Base-by-base conservation (phyloP, 2,113 vertebrate genomes). In the Gadus chalcogrammus region DNA sequence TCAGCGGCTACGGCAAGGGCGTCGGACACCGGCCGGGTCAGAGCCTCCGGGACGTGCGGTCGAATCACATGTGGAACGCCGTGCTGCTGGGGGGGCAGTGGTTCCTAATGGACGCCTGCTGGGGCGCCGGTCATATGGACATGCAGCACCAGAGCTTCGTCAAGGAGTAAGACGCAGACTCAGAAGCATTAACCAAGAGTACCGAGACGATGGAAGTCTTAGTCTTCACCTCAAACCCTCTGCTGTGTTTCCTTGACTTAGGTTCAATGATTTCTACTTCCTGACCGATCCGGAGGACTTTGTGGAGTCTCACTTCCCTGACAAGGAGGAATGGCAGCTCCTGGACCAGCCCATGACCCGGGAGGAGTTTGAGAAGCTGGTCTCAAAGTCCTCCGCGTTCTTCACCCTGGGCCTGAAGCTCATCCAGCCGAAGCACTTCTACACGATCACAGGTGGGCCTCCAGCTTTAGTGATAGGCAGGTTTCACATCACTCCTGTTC, bases 1-100 rank as follows among this genome's bases (percentile, higher is more conserved):
- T 94, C 4, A 76, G 88, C 0, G 93, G 94, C 6, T 84, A 91
- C 74, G 92, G 93, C 22, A 89, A 93, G 35, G 92, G 88, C 13
- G 79, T 88, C 0, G 91, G 91, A 7, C 91, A 90, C 74, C 27
- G 15, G 0, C 76, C 82, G 69, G 90, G 90, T 0, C 81, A 38
- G 27, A 78, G 81, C 70, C 89, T 91, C 52, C 79, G 83, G 74
- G 80, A 92, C 48, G 90, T 90, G 79, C 90, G 89, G 76, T 93
- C 89, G 1, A 92, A 93, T 72, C 93, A 95, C 81, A 79, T 91
- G 91, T 93, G 94, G 94, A 94, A 95, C 0, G 80, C 85, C 0
- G 82, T 88, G 69, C 84, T 91, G 56, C 82, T 93, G 66, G 92
- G 79, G 17, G 90, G 88, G 16, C 89, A 92, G 73, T 91, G 88